phyloP scores from a whole-genome alignment of 2,797 vertebrate species.

The Rhinoraja longicauda region DNA sequence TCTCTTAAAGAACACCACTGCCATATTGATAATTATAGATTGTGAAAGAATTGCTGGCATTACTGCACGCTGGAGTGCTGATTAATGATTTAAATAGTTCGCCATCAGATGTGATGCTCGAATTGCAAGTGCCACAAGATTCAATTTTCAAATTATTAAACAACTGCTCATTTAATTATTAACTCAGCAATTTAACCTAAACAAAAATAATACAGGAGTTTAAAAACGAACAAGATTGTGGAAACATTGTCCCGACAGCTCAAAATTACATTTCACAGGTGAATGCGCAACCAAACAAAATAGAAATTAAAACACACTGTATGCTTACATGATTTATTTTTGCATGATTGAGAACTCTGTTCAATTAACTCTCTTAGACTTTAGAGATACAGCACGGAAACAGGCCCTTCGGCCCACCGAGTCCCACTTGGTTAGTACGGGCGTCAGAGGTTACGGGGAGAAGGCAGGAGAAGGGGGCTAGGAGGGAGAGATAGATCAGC shows the following conservation, averaged over 20 bases:
- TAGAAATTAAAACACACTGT: background rate
- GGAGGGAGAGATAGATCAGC: too few species aligned
- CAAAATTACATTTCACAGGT: background rate
- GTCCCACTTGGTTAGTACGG: too few species aligned
- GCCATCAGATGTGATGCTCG: background rate
- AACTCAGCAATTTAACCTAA: slow-evolving; percentile 8
- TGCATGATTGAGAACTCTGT: background rate
- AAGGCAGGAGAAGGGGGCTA: too few species aligned
- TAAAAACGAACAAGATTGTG: background rate
- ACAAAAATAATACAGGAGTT: background rate
- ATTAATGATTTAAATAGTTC: background rate
- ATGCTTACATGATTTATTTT: background rate
- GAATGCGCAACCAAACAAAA: background rate
- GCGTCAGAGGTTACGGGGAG: too few species aligned
- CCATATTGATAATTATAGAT: background rate
- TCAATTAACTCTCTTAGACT: too few species aligned
- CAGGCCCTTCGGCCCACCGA: too few species aligned
- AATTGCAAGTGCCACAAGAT: slow-evolving; percentile 12
- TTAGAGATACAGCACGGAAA: background rate
- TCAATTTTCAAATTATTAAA: slow-evolving; percentile 29
- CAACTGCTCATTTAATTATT: slow-evolving; percentile 9
- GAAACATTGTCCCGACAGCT: background rate
- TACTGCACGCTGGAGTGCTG: background rate
- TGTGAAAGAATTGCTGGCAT: background rate
- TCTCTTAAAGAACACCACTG: background rate